phyloP scores from a whole-genome alignment of 30 jellyfish, hydroid and myxozoan species.

The Haliclystus octoradiatus region DNA sequence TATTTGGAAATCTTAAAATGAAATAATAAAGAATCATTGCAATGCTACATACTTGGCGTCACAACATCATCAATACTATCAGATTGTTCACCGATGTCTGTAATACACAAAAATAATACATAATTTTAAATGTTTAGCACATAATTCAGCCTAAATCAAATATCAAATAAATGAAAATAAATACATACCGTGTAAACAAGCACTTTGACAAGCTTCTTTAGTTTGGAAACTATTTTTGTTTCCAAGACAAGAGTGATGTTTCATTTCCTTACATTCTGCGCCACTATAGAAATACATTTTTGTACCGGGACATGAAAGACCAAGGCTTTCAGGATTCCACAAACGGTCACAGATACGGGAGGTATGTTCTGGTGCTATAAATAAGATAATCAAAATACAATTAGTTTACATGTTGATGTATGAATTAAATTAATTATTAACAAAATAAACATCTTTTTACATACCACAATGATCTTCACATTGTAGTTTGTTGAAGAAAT shows the following conservation, averaged over 20 bases:
- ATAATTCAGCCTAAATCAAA: not conserved
- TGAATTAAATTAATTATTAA: not conserved
- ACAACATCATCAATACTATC: not conserved
- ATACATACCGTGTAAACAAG: not conserved
- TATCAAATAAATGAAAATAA: too few relatives aligned
- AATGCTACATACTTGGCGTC: not conserved
- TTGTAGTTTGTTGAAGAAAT: slow-evolving; percentile 10
- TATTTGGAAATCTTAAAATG: too few relatives aligned
- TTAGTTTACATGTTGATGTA: too few relatives aligned
- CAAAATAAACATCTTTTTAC: not conserved
- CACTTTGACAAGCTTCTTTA: slow-evolving; percentile 13
- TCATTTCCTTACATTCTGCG: slow-evolving; percentile 40
- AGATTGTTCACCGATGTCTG: not conserved
- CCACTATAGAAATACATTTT: slow-evolving; percentile 33
- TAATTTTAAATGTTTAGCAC: not conserved
- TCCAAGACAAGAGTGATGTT: slow-evolving; percentile 67
- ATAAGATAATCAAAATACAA: too few relatives aligned
- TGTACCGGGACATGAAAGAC: slow-evolving; percentile 24
- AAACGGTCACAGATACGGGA: slow-evolving; percentile 56
- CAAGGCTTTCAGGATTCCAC: slow-evolving; percentile 38
- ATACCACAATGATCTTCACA: slow-evolving; percentile 43
- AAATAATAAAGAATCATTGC: too few relatives aligned
- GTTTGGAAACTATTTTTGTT: slow-evolving; percentile 63
- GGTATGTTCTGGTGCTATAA: slow-evolving; percentile 32
- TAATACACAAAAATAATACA: not conserved